phyloP scores from a whole-genome alignment of 1,140 invertebrate species.

The Acromyrmex charruanus region DNA sequence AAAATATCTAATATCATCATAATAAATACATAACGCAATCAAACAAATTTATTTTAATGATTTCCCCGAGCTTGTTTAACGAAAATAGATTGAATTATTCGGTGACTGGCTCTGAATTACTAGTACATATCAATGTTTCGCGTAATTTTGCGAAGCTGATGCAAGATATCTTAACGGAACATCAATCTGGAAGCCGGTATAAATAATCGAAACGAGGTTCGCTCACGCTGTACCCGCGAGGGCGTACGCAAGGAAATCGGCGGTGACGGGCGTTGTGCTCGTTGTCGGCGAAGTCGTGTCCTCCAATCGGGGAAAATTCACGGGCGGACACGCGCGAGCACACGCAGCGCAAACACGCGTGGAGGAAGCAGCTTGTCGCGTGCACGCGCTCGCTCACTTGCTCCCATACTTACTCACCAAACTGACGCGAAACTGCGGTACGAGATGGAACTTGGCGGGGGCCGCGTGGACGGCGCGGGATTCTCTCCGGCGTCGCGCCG shows the following conservation, averaged over 20 bases:
- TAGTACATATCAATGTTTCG: not conserved
- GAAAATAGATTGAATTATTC: not conserved
- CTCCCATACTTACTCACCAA: conserved; percentile 57
- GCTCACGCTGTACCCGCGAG: not conserved
- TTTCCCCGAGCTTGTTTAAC: not conserved
- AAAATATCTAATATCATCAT: not conserved
- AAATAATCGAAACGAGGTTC: not conserved
- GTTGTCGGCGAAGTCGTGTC: not conserved
- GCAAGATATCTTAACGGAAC: not conserved
- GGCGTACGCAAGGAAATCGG: not conserved
- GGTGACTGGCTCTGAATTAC: not conserved
- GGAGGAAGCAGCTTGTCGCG: conserved; percentile 48
- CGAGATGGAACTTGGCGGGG: conserved; percentile 33
- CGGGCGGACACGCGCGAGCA: not conserved
- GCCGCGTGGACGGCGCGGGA: conserved; percentile 39
- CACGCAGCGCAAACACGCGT: not conserved
- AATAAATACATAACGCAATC: not conserved
- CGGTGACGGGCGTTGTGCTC: not conserved
- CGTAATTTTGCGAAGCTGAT: conserved; percentile 5
- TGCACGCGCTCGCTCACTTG: conserved; percentile 30
- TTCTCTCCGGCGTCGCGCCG: conserved; percentile 6
- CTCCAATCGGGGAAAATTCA: not conserved
- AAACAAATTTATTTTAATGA: not conserved
- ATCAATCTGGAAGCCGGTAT: conserved; percentile 21
- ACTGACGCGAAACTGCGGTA: conserved; percentile 58